Conservation (phyloP, 2,888 invertebrate genomes). For the Acrocyrtus sp. region DNA sequence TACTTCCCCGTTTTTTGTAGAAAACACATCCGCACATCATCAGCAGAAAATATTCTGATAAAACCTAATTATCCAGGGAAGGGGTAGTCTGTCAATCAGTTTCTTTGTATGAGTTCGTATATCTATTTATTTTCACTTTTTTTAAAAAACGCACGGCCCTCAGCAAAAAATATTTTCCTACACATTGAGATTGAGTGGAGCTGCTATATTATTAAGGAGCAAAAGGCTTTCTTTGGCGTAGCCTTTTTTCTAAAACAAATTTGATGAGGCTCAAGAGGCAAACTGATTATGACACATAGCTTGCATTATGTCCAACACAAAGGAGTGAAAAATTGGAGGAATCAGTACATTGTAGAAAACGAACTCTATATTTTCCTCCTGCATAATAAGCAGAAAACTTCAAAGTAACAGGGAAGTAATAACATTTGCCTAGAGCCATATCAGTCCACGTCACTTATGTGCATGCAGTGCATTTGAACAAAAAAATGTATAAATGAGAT, state of each 20-base stretch:
- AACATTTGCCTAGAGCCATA: slow-evolving; percentile 19
- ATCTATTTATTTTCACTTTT: no score
- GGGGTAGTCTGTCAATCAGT: not conserved
- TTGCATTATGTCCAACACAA: slow-evolving; percentile 4
- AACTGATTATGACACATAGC: slow-evolving; percentile 38
- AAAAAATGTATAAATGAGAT: not conserved
- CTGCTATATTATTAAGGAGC: not conserved
- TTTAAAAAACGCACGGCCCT: no score
- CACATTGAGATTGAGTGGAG: not conserved
- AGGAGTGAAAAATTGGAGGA: not conserved
- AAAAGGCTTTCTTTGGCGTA: slow-evolving; percentile 24
- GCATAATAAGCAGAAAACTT: not conserved
- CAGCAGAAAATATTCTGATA: no score
- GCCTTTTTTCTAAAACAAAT: slow-evolving; percentile 11
- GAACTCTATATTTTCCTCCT: not conserved
- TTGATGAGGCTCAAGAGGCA: slow-evolving; percentile 23
- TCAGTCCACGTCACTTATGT: no score
- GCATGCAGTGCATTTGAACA: not conserved
- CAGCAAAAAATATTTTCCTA: no score
- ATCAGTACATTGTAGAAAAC: no score
- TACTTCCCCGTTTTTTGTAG: no score
- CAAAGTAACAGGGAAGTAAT: slow-evolving; percentile 4
- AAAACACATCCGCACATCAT: no score
- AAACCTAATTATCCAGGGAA: no score
- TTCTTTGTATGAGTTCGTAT: no score